Evolutionary conservation across 2,888 invertebrate species (phyloP).

Genomic region (Chrysotoxum bicinctum): DNA sequence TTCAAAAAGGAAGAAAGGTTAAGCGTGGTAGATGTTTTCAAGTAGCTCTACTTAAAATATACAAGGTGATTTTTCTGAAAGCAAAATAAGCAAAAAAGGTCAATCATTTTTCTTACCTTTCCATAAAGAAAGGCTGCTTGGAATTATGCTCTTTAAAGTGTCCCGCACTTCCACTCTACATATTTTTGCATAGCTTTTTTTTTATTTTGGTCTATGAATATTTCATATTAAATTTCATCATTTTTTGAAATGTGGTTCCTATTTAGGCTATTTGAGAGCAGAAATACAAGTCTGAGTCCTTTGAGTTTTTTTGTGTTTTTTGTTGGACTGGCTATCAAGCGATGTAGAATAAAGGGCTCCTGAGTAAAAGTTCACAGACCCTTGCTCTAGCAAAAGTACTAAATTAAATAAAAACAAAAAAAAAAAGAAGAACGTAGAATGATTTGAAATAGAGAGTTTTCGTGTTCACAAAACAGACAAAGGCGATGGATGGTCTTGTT

Average conservation of each 20-base stretch:
- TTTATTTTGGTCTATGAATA: not conserved
- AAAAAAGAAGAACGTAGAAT: not conserved
- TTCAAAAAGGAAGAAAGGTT: not conserved
- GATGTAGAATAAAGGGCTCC: conserved; percentile 6
- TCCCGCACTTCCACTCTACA: not conserved
- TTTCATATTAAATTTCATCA: conserved; percentile 2
- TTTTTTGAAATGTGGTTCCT: not conserved
- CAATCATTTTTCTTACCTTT: not conserved
- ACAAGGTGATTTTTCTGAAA: not conserved
- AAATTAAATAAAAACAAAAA: not conserved
- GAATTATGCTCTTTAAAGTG: not conserved
- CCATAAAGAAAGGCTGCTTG: not conserved
- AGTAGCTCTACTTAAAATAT: not conserved
- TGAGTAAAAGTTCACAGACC: conserved; percentile 22
- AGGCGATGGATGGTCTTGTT: conserved; percentile 17
- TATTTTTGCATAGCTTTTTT: conserved; percentile 7
- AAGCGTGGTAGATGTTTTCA: not conserved
- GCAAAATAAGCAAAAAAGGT: conserved; percentile 1
- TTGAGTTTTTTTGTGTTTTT: not conserved
- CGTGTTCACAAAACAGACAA: not conserved
- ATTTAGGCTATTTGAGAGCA: conserved; percentile 1
- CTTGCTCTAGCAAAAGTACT: conserved; percentile 3
- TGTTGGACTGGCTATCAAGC: not conserved
- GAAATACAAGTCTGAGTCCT: conserved; percentile 17
- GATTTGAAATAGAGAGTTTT: conserved; percentile 24